Base-by-base conservation (phyloP, 2,888 invertebrate species). In the Hoplodrina blanda region DNA sequence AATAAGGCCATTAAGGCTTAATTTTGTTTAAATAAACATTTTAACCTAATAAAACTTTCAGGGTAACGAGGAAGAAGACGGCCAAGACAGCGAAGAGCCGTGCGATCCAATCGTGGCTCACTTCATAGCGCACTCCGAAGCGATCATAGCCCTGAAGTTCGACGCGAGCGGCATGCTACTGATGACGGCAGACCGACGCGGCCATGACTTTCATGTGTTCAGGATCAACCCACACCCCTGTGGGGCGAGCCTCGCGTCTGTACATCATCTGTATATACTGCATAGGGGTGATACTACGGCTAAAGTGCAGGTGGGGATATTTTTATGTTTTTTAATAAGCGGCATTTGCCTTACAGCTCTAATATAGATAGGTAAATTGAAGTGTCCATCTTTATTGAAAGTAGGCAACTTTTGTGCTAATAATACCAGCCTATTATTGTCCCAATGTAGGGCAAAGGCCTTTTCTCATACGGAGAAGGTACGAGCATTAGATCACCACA, bases 231-330 rank as follows among this genome's bases (percentile, higher is more conserved):
- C 99, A 0, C 99, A 99, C 96, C 98, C 99, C 0, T 97, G 98
- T 62, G 98, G 98, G 0, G 97, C 99, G 13, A 97, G 98, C 30
- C 94, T 99, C 71, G 98, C 99, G 0, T 97, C 98, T 0, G 98
- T 99, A 41, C 99, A 99, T 91, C 99, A 99, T 94, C 96, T 99
- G 53, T 99, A 99, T 90, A 98, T 99, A 46, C 95, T 99, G 78
- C 99, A 99, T 91, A 96, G 99, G 54, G 99, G 99, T 6, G 99
- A 99, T 88, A 99, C 99, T 0, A 98, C 98, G 56, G 99, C 99
- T 62, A 98, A 98, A 97, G 99, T 99, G 66, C 98, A 98, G 94
- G 97, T 96, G 78, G 25, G 76, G 2, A 25, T 25, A 2, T 4
- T 3, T n/a, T 0, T 0, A 15, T 41, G 30, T 30, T 54, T 17